A percentile compares a stretch with the other conserved stretches of the same genome.
Evolutionary conservation across 1,140 invertebrate genomes (phyloP).

Genomic region (Yoshiicerus persimilis): DNA sequence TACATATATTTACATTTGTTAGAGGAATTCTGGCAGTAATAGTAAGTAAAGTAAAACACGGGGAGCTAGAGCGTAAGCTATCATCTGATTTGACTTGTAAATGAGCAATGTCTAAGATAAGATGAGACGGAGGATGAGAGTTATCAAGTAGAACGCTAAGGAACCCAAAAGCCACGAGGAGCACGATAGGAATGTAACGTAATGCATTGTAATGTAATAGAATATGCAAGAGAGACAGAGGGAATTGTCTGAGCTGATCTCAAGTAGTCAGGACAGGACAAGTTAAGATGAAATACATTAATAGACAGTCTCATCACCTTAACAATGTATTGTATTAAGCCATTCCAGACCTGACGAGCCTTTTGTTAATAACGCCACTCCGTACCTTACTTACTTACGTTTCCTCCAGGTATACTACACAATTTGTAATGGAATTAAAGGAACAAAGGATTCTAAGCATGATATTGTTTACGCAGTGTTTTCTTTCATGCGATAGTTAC

Average conservation of each 20-base stretch:
- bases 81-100: conserved; percentile 18
- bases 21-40: not conserved
- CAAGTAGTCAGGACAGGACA: not conserved
- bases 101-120: not conserved
- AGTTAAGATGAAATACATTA: not conserved
- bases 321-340: not conserved
- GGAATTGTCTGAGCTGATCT: not conserved
- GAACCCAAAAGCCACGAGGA: not conserved
- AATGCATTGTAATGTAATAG: not conserved
- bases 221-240: not conserved
- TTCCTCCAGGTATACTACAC: no score
- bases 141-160: not conserved
- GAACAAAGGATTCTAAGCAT: not conserved
- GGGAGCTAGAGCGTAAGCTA: not conserved
- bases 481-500: not conserved
- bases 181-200: not conserved
- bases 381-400: no score
- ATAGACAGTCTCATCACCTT: not conserved
- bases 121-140: not conserved
- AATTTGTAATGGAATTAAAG: not conserved
- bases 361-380: no score
- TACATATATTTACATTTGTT: not conserved
- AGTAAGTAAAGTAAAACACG: not conserved
- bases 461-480: not conserved
- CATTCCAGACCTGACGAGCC: no score